phyloP scores from a whole-genome alignment of 1,140 invertebrate species.

The Drosophila teissieri region DNA sequence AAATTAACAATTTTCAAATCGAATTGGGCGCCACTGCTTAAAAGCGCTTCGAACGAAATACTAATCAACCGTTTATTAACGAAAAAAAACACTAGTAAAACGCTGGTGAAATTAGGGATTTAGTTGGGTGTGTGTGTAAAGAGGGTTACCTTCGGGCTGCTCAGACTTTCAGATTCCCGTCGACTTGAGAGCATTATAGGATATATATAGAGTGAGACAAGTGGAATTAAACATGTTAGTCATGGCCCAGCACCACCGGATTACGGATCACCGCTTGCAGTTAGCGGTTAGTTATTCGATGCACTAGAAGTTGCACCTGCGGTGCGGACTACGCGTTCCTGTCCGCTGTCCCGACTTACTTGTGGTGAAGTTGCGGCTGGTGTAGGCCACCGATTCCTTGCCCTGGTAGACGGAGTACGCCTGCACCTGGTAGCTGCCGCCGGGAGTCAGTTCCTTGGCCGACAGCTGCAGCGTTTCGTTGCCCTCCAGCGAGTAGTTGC shows the following conservation, averaged over 20 bases:
- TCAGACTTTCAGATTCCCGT: slow-evolving; percentile 3
- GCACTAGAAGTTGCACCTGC: slow-evolving; percentile 61
- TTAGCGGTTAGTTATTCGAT: neutral
- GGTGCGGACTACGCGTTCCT: slow-evolving; percentile 52
- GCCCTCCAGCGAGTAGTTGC: slow-evolving; percentile 88
- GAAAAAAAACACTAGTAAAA: slow-evolving; percentile 15
- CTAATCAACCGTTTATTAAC: slow-evolving; percentile 42
- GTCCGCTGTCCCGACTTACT: slow-evolving; percentile 87
- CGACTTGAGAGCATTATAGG: slow-evolving; percentile 8
- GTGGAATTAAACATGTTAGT: slow-evolving; percentile 33
- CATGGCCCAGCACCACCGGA: slow-evolving; percentile 33
- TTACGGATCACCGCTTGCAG: neutral
- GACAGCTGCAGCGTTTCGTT: slow-evolving; percentile 89
- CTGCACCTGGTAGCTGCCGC: slow-evolving; percentile 94
- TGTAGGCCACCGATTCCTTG: slow-evolving; percentile 95
- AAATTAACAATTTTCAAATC: neutral
- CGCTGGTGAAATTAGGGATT: neutral
- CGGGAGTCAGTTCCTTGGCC: slow-evolving; percentile 92
- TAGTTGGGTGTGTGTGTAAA: slow-evolving; percentile 1
- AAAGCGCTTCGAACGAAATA: slow-evolving; percentile 6
- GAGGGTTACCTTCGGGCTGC: slow-evolving; percentile 46
- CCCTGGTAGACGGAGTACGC: slow-evolving; percentile 94
- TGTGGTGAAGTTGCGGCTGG: slow-evolving; percentile 96
- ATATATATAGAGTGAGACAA: slow-evolving; percentile 3
- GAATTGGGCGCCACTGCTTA: slow-evolving; percentile 43